Evolutionary conservation across 2,797 vertebrate species (phyloP).

Genomic region (Spheniscus humboldti): DNA sequence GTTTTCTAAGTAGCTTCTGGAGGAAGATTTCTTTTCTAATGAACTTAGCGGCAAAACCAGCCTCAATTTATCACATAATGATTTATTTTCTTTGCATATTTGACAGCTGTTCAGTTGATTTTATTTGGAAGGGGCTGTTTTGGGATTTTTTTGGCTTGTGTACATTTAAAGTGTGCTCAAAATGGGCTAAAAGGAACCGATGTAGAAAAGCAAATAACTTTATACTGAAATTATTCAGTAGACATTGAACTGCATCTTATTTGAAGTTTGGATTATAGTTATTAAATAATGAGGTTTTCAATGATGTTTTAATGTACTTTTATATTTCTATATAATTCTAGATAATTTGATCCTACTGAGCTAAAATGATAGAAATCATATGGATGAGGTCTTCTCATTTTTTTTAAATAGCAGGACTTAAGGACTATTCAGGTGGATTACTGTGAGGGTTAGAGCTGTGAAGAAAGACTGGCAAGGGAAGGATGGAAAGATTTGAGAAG

Average conservation of each 20-base stretch:
- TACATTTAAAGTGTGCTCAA: not conserved
- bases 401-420: not conserved
- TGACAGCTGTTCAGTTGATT: not conserved
- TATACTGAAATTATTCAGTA: not conserved
- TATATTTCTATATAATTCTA: not conserved
- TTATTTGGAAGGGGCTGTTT: not conserved
- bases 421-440: not conserved
- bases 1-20: slow-evolving; percentile 22
- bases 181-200: not conserved
- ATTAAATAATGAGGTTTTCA: slow-evolving; percentile 25
- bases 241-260: not conserved
- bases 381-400: not conserved
- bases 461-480: not conserved
- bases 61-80: not conserved
- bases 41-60: not conserved
- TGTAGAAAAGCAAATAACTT: not conserved
- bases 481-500: not conserved
- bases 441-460: not conserved
- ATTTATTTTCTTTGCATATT: slow-evolving; percentile 1
- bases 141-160: not conserved
- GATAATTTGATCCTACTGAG: not conserved
- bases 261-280: not conserved
- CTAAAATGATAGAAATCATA: not conserved
- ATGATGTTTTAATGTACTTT: not conserved
- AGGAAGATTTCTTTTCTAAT: not conserved